A percentile compares a stretch with the other conserved stretches of the same genome.
Conservation (phyloP, 2,113 vertebrate species). For the Cyanocitta stelleri region DNA sequence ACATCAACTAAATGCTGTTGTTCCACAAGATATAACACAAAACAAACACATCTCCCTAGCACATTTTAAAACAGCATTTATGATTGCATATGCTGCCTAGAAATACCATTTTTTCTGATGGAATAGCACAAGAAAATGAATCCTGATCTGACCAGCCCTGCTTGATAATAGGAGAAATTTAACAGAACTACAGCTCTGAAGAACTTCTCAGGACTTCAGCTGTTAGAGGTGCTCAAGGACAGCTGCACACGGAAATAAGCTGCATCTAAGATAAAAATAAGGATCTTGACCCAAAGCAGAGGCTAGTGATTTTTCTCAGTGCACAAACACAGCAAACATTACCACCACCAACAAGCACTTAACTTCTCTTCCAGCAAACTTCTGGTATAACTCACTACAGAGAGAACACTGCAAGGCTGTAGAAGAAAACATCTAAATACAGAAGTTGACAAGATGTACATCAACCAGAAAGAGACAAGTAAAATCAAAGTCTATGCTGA, state of each 20-base stretch:
- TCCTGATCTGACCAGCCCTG: not conserved
- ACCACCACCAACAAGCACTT: not conserved
- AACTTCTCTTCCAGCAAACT: not conserved
- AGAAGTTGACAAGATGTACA: not conserved
- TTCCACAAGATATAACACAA: not conserved
- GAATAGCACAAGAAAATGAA: not conserved
- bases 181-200: not conserved
- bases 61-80: not conserved
- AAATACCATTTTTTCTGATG: not conserved
- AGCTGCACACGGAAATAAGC: not conserved
- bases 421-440: not conserved
- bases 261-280: not conserved
- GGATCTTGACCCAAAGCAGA: not conserved
- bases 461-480: not conserved
- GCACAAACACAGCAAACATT: fast-evolving
- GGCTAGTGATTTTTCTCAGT: not conserved
- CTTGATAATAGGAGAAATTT: not conserved
- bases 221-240: not conserved
- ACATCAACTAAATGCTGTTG: not conserved
- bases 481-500: not conserved
- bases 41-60: not conserved
- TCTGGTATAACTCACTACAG: not conserved
- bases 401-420: not conserved
- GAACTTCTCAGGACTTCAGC: not conserved
- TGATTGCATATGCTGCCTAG: not conserved